A percentile compares a stretch with the other conserved stretches of the same genome.
Evolutionary conservation across 64 coral and sea anemone genomes (phyloP).

Genomic region (Dendrophyllia cribrosa): DNA sequence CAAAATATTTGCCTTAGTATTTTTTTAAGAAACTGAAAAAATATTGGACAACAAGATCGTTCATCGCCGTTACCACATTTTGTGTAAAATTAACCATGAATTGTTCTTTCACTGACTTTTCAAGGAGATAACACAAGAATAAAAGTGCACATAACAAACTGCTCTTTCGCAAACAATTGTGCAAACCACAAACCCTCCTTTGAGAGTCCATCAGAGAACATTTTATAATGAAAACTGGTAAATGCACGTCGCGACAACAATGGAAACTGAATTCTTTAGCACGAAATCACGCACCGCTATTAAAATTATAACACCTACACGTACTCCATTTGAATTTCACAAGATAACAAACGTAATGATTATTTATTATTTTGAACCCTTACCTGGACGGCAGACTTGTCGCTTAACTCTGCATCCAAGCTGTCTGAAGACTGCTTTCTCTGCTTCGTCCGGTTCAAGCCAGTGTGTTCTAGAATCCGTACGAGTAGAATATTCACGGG

Average conservation of each 20-base stretch:
- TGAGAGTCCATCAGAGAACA: neutral
- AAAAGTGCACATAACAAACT: neutral
- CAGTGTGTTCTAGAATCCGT: conserved; percentile 72
- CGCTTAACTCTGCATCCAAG: conserved; percentile 11
- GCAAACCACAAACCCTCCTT: neutral
- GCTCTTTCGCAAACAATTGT: neutral
- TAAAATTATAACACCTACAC: neutral
- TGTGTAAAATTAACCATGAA: no score
- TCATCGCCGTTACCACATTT: no score
- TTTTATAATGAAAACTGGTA: neutral
- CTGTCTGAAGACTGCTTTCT: conserved; percentile 3
- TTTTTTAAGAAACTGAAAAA: no score
- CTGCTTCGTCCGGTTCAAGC: conserved; percentile 69
- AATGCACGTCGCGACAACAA: conserved; percentile 1
- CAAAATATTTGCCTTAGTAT: neutral
- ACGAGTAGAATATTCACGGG: conserved; percentile 92
- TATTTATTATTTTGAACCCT: neutral
- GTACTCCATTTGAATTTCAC: neutral
- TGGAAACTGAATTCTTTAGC: no score
- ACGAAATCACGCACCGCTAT: conserved; percentile 1
- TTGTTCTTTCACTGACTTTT: neutral
- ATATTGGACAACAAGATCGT: no score
- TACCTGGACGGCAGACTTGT: conserved; percentile 29
- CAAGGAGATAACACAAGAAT: neutral
- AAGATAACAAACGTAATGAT: neutral